Evolutionary conservation across 2,113 vertebrate genomes (phyloP).

Genomic region (Polyodon spathula): DNA sequence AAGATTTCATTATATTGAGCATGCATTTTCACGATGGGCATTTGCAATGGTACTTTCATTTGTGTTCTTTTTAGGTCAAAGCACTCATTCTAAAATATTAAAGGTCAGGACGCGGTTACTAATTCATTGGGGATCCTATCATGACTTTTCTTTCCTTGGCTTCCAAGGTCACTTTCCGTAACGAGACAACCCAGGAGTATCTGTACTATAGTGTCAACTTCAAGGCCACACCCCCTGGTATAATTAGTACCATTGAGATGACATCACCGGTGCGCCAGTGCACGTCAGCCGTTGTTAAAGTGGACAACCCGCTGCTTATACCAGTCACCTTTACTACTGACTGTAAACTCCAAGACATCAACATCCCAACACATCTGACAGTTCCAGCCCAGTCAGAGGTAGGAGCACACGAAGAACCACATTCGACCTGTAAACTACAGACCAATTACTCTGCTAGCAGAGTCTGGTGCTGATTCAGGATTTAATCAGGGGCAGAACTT

Average conservation of each 20-base stretch:
- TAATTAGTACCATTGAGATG: slow-evolving; percentile 57
- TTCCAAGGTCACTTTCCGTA: slow-evolving; percentile 69
- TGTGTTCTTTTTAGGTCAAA: too few species aligned
- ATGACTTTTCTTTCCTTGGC: background rate
- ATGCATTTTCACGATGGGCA: too few species aligned
- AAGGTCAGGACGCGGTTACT: too few species aligned
- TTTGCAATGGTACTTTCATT: too few species aligned
- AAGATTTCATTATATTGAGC: too few species aligned
- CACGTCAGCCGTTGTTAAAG: slow-evolving; percentile 37
- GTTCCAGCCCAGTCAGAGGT: slow-evolving; percentile 69
- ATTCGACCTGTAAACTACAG: background rate
- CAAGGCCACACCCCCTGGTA: slow-evolving; percentile 51
- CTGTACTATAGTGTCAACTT: slow-evolving; percentile 66
- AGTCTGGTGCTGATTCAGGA: background rate
- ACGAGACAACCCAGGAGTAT: slow-evolving; percentile 64
- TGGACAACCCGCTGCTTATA: slow-evolving; percentile 70
- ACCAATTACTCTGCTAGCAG: background rate
- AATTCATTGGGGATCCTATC: background rate
- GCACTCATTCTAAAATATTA: too few species aligned
- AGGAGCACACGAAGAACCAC: slow-evolving; percentile 40
- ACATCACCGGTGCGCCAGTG: slow-evolving; percentile 49
- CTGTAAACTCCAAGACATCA: slow-evolving; percentile 61
- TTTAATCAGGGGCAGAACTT: too few species aligned
- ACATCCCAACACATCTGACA: slow-evolving; percentile 50
- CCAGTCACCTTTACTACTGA: slow-evolving; percentile 50